phyloP scores from a whole-genome alignment of 2,113 vertebrate species.

The Sarotherodon lohbergeri region DNA sequence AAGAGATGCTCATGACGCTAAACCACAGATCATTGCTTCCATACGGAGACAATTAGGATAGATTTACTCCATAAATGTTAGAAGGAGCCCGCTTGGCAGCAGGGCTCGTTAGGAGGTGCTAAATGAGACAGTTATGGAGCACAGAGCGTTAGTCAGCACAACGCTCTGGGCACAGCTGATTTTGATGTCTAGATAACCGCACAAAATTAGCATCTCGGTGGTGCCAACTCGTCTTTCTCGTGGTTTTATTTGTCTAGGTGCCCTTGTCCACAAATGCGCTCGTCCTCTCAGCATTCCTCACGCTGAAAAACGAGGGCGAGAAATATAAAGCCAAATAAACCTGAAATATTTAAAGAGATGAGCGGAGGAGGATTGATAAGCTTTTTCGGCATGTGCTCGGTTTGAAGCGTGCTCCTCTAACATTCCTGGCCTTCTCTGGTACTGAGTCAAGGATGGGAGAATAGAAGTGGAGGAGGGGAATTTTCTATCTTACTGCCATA shows the following conservation, averaged over 20 bases:
- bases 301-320: background rate
- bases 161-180: background rate
- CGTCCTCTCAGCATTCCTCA: background rate
- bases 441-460: constrained; percentile 18
- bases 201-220: background rate
- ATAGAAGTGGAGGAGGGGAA: constrained; percentile 38
- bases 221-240: background rate
- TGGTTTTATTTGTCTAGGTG: background rate
- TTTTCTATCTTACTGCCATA: constrained; percentile 60
- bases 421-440: constrained; percentile 67
- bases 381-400: background rate
- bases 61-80: constrained; percentile 37
- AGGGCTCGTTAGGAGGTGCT: constrained; percentile 1
- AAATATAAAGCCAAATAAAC: background rate
- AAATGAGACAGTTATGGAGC: constrained; percentile 1
- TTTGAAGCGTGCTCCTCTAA: constrained; percentile 24
- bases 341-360: background rate
- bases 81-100: background rate
- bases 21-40: constrained; percentile 24
- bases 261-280: background rate
- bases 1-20: background rate
- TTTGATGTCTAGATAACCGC: background rate
- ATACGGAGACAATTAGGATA: constrained; percentile 48
- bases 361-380: background rate
- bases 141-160: background rate